Evolutionary conservation across 2,113 vertebrate species (phyloP).

Genomic region (Halcyon senegalensis): DNA sequence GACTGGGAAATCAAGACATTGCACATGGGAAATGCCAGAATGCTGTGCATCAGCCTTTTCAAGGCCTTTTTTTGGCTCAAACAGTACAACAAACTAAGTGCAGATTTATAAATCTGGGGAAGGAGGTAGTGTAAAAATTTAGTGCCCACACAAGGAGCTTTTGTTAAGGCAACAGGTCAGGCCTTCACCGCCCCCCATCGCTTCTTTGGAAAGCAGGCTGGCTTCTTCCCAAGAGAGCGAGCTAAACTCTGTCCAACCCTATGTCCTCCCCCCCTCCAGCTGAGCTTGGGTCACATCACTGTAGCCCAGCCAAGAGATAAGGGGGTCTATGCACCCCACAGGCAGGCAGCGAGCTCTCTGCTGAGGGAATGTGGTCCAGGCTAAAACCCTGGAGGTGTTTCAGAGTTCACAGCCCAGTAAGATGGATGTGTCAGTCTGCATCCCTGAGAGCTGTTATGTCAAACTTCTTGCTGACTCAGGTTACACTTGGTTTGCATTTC

Average conservation of each 20-base stretch:
- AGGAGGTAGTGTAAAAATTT: not conserved
- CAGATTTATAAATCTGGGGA: not conserved
- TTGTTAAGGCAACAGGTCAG: not conserved
- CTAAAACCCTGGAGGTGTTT: not conserved
- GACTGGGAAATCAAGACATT: not conserved
- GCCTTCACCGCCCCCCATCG: not conserved
- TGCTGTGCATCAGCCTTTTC: not conserved
- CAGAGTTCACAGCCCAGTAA: constrained; percentile 33
- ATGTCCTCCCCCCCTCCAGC: not conserved
- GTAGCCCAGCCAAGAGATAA: constrained; percentile 10
- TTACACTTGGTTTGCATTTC: constrained; percentile 58
- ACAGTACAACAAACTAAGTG: not conserved
- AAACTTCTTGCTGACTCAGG: constrained; percentile 61
- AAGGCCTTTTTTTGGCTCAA: not conserved
- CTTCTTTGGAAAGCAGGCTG: not conserved
- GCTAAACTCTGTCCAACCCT: constrained; percentile 46
- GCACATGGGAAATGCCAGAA: not conserved
- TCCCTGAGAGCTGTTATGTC: constrained; percentile 11
- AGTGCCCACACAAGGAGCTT: constrained; percentile 47
- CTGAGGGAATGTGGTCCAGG: not conserved
- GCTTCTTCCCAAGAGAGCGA: constrained; percentile 4
- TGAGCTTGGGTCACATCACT: not conserved
- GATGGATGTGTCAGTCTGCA: constrained; percentile 37
- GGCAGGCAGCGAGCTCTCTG: not conserved
- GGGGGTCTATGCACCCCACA: not conserved